phyloP scores from a whole-genome alignment of 1,140 invertebrate genomes.

The Drosophila micromelanica region DNA sequence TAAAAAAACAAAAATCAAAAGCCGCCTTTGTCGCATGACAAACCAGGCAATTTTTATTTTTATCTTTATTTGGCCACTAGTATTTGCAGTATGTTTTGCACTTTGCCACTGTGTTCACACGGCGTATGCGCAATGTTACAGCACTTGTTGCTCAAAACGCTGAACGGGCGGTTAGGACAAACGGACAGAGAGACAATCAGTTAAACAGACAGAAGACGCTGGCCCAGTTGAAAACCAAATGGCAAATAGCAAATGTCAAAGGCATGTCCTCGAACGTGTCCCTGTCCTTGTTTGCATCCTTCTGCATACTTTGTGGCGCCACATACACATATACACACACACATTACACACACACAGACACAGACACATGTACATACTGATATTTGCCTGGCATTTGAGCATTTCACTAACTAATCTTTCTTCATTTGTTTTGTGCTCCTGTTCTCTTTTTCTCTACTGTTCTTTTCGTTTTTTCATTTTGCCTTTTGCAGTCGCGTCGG shows the following conservation, averaged over 20 bases:
- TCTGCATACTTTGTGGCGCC: constrained; percentile 34
- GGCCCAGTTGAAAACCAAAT: constrained; percentile 30
- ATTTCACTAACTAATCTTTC: constrained; percentile 5
- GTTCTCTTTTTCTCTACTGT: neutral
- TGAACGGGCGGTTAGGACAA: neutral
- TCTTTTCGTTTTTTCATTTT: neutral
- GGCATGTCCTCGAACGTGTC: constrained; percentile 27
- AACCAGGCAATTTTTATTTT: constrained; percentile 13
- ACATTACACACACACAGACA: neutral
- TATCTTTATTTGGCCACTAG: constrained; percentile 8
- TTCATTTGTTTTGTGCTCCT: neutral
- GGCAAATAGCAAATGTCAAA: constrained; percentile 42
- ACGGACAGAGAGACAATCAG: neutral
- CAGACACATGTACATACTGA: neutral
- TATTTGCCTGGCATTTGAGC: constrained; percentile 9
- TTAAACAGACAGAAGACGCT: constrained; percentile 15
- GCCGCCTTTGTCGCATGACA: constrained; percentile 60
- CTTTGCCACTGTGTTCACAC: constrained; percentile 9
- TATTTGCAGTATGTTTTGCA: constrained; percentile 9
- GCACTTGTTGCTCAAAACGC: constrained; percentile 27
- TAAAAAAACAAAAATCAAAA: constrained; percentile 54
- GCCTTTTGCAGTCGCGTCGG: constrained; percentile 70
- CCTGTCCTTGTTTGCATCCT: constrained; percentile 5
- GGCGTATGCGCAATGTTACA: constrained; percentile 39
- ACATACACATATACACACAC: neutral